These are phyloP conservation scores for Ylistrum balloti DNA, from an alignment of 1,140 invertebrate genomes.

Conservation along the genomic window DNA sequence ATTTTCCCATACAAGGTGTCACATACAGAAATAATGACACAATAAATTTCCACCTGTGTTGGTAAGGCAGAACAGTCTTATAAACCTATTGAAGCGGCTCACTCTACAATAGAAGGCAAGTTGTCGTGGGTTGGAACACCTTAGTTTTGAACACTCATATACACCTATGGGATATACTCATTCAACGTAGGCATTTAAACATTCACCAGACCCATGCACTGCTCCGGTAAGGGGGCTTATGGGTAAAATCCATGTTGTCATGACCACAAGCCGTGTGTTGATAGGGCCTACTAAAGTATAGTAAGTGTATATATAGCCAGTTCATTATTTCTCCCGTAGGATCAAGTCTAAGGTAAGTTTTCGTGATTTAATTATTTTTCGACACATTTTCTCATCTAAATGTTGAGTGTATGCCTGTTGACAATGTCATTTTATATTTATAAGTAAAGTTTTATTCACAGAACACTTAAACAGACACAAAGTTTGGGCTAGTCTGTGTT, in stretches of 20 bases:
- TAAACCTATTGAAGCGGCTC: not conserved
- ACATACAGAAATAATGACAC: conserved; percentile 29
- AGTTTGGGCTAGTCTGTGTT: conserved; percentile 8
- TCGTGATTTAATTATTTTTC: not conserved
- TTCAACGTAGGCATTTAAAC: conserved; percentile 46
- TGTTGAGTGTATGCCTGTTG: not conserved
- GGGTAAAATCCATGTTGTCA: conserved; percentile 69
- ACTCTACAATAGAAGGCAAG: not conserved
- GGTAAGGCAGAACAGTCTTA: not conserved
- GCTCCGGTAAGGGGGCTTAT: conserved; percentile 55
- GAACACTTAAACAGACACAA: not conserved
- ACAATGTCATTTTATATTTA: not conserved
- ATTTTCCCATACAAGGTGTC: conserved; percentile 31
- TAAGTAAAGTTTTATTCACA: conserved; percentile 10
- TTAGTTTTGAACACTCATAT: conserved; percentile 8
- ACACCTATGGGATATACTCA: conserved; percentile 49
- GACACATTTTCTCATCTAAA: not conserved
- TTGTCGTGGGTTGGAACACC: not conserved
- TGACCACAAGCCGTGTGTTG: conserved; percentile 69
- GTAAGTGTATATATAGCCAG: conserved; percentile 28
- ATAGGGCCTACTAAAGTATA: conserved; percentile 56
- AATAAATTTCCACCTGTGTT: conserved; percentile 27
- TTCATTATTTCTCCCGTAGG: not conserved
- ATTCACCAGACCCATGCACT: conserved; percentile 46
- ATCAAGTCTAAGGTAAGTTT: conserved; percentile 19